Evolutionary conservation across 1,140 invertebrate genomes (phyloP).

Genomic region (Heliconius nattereri): DNA sequence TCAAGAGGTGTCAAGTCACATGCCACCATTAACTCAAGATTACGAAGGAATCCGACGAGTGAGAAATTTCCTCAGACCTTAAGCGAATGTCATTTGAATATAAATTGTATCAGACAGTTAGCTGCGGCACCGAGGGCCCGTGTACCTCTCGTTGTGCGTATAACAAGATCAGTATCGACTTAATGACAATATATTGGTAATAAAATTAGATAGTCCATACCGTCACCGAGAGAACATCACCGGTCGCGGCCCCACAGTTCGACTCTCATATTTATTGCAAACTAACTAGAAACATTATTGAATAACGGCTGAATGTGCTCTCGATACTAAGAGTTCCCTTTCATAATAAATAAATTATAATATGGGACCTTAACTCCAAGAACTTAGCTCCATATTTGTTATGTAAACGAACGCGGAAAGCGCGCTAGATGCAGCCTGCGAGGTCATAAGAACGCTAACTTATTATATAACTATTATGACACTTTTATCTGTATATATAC

Average conservation of each 20-base stretch:
- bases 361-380: conserved; percentile 61
- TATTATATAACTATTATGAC: conserved; percentile 79
- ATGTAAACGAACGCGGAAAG: conserved; percentile 54
- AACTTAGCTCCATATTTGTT: conserved; percentile 55
- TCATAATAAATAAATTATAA: conserved; percentile 51
- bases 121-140: conserved; percentile 56
- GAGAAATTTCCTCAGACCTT: conserved; percentile 73
- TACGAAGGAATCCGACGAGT: conserved; percentile 75
- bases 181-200: conserved; percentile 82
- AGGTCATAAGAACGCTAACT: conserved; percentile 74
- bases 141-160: conserved; percentile 78
- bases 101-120: conserved; percentile 71
- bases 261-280: conserved; percentile 77
- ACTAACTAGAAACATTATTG: conserved; percentile 78
- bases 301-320: conserved; percentile 65
- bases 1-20: conserved; percentile 45
- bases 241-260: conserved; percentile 48
- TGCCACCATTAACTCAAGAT: conserved; percentile 74
- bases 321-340: conserved; percentile 59
- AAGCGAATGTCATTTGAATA: conserved; percentile 79
- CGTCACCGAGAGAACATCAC: conserved; percentile 72
- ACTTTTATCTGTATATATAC: conserved; percentile 73
- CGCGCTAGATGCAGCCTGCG: conserved; percentile 68
- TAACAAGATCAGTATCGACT: conserved; percentile 81
- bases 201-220: conserved; percentile 80